Evolutionary conservation across 1,140 invertebrate species (phyloP), one percentile per base, ranked within the genome.

Genomic region (Drosophila fuyamai): DNA sequence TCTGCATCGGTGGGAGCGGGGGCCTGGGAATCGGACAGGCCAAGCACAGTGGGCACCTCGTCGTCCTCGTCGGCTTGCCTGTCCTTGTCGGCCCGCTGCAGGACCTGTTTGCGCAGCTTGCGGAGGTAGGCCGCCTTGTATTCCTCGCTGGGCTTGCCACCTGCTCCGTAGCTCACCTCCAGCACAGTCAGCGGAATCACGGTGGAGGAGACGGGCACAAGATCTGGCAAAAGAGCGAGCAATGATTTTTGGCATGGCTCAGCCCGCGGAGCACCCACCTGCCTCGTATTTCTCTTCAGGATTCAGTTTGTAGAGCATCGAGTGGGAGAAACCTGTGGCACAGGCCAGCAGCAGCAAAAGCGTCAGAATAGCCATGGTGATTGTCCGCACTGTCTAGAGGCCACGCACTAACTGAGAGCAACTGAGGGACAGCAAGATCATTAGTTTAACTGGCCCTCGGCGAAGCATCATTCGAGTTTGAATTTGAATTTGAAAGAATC

Each of bases 131-230:
- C 90, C 9, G 79, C 76, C 54, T 92, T 92, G 59, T 92, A 92
- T 35, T 79, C 92, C 51, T 92, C 91, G 40, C 82, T 92, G 3
- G 90, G 88, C 23, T 92, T 91, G 12, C 88, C 90, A 8, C 85
- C 90, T 18, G 81, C 55, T 1, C 90, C 90, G 44, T 92, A 93
- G 70, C 92, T 93, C 0, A 94, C 93, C 85, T 94, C 94, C 71
- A 95, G 94, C 18, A 94, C 93, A 0, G 94, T 94, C 12, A 95
- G 68, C 13, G 94, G 94, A 58, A 95, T 95, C 1, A 95, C 94
- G 0, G 95, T 95, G 1, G 95, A 95, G 0, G 95, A 95, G 3
- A 95, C 94, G 4, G 94, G 93, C 47, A 95, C 93, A 72, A 95
- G 93, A 76, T 95, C 95, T 95, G 75, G 16, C 7, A 3, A 48